Conservation (phyloP, 2,113 vertebrate genomes). For the Dipodomys ordii region DNA sequence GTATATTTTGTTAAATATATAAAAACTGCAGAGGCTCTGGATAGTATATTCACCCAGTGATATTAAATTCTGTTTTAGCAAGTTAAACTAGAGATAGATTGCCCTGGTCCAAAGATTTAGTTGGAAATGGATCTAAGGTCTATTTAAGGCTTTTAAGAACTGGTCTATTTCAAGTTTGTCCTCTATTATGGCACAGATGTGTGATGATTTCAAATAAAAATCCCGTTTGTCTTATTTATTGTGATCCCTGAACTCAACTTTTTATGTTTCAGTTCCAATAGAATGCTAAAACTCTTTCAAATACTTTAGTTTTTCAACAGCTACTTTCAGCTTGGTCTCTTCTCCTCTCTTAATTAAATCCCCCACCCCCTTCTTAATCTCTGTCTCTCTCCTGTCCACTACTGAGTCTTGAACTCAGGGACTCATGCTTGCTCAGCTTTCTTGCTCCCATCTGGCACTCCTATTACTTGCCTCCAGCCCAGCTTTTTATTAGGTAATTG, state of each 20-base stretch:
- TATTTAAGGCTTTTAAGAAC: conserved; percentile 27
- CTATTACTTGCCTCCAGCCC: too few species aligned
- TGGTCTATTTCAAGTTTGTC: neutral
- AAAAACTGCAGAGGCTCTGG: neutral
- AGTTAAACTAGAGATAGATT: neutral
- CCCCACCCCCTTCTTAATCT: too few species aligned
- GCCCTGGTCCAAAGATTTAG: neutral
- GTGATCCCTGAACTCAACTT: neutral
- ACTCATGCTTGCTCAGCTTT: too few species aligned
- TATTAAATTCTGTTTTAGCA: conserved; percentile 34
- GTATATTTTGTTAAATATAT: neutral
- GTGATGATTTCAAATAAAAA: conserved; percentile 11
- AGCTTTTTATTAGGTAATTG: too few species aligned
- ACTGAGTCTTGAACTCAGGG: too few species aligned
- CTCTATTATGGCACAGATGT: neutral
- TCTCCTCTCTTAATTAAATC: too few species aligned
- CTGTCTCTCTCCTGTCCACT: too few species aligned
- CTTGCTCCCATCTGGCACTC: too few species aligned
- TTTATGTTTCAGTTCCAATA: neutral
- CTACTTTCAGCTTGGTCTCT: conserved; percentile 11
- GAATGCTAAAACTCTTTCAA: conserved; percentile 3
- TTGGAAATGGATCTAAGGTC: neutral
- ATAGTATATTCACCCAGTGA: conserved; percentile 14
- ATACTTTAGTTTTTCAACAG: neutral
- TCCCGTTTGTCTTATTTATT: neutral